These are phyloP conservation scores for Eurytoma adleriae DNA, from an alignment of 2,888 invertebrate genomes.

Conservation along the genomic window DNA sequence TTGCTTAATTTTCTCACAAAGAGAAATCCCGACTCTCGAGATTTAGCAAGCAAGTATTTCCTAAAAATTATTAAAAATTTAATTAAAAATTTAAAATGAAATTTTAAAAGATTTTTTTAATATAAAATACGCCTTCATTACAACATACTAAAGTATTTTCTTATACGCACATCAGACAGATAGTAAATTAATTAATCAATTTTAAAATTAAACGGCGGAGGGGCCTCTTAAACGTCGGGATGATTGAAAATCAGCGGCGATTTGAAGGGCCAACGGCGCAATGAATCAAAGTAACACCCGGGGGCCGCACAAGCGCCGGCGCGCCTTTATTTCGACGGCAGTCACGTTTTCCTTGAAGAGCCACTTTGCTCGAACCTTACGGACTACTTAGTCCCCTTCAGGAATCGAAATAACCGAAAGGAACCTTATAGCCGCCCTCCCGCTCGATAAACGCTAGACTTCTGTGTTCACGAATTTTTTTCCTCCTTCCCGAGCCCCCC, in stretches of 20 bases:
- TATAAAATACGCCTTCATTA: too few relatives aligned
- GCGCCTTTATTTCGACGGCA: conserved; percentile 41
- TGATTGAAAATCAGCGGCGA: conserved; percentile 40
- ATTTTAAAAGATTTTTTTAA: too few relatives aligned
- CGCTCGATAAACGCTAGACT: background rate
- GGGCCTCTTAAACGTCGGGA: background rate
- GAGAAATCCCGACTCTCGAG: background rate
- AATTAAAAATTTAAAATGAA: too few relatives aligned
- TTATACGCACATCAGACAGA: too few relatives aligned
- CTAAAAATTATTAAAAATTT: too few relatives aligned
- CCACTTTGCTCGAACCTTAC: conserved; percentile 36
- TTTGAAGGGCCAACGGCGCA: conserved; percentile 31
- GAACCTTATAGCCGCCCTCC: background rate
- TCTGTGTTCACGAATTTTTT: conserved; percentile 13
- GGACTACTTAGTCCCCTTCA: conserved; percentile 21
- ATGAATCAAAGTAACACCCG: conserved; percentile 49
- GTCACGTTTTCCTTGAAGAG: conserved; percentile 47
- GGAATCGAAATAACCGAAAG: conserved; percentile 11
- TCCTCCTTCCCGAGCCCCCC: conserved; percentile 1
- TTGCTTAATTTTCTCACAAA: background rate
- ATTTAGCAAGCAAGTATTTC: too few relatives aligned
- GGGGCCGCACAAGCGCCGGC: conserved; percentile 16
- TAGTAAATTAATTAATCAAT: too few relatives aligned
- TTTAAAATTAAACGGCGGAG: background rate
- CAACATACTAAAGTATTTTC: too few relatives aligned